Evolutionary conservation across 2,888 invertebrate genomes (phyloP), one percentile per base, ranked within the genome.

Genomic region (Selenia dentaria): DNA sequence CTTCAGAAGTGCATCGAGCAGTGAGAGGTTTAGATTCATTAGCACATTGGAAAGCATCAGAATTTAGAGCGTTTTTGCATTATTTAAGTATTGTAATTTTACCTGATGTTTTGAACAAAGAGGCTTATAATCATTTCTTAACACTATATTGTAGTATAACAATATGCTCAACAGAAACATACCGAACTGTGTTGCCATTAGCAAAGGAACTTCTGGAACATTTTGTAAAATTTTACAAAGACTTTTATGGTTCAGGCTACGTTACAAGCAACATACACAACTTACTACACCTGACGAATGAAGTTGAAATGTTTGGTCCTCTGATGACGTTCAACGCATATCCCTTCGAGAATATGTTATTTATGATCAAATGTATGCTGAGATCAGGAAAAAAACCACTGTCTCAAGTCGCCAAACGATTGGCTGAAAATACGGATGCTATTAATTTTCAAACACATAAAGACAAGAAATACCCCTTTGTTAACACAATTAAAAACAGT

Each of bases 11-110:
- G 2, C 59, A 63, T 10, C 16, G 60, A 25, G 5, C 54, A 6
- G 44, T 60, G 6, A 12, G 60, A 43, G 18, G 25, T 18, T 5
- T 62, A 6, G 54, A 51, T 20, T n/a, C 4, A 26, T 31, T 60
- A 4, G 16, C 40, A 9, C 16, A 49, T 37, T 64, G 64, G 62
- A 64, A 64, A 40, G 62, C 43, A 3, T 44, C 51, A 3, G 25
- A 25, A 25, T 25, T 18, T 6, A 18, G 18, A 18, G 4, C 18
- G 6, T 18, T 18, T 18, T 18, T 18, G 4, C 6, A 24, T 10
- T 27, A 27, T 3, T 3, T 11, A 4, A 10, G 5, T 10, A 6
- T 27, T 27, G 18, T 18, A 18, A 9, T 25, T 25, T 3, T 25
- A 25, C 25, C 25, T 25, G 8, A 25, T 8, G n/a, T 25, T 4